Percentiles rank a stretch among this genome's conserved stretches.
Conservation (phyloP, 2,888 invertebrate species). For the Rhagophthalmus giganteus region DNA sequence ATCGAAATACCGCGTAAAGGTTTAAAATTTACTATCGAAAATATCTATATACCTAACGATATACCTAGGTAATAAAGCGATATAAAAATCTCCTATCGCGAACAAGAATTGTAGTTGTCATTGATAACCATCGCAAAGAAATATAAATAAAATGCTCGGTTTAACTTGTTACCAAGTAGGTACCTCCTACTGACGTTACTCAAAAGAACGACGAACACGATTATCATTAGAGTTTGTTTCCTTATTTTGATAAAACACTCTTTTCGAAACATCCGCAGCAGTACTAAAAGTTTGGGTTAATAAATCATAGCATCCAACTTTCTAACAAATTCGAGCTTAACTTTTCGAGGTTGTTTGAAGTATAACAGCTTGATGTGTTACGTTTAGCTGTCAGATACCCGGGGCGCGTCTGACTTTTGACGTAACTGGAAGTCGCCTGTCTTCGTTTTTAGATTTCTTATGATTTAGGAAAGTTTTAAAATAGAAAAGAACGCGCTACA, state of each 20-base stretch:
- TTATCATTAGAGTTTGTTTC: neutral
- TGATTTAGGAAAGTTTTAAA: neutral
- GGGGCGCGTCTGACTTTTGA: neutral
- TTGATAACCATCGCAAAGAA: neutral
- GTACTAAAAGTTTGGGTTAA: neutral
- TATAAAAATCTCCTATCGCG: no score
- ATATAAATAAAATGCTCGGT: no score
- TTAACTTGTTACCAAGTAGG: no score
- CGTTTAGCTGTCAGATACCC: constrained; percentile 15
- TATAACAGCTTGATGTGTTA: constrained; percentile 11
- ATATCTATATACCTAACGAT: no score
- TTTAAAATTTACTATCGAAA: no score
- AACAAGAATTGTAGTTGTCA: neutral
- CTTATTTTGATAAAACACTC: neutral
- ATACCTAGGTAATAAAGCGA: no score
- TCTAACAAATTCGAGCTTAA: constrained; percentile 12
- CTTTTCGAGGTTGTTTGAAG: constrained; percentile 5
- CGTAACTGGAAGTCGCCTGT: neutral
- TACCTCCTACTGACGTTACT: no score
- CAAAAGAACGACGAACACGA: neutral
- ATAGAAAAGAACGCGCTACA: no score
- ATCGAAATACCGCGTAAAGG: no score
- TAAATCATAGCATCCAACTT: constrained; percentile 1
- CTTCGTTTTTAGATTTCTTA: neutral
- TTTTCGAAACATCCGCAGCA: neutral